Base-by-base conservation (phyloP, 2,888 invertebrate species). In the Mythimna loreyi region DNA sequence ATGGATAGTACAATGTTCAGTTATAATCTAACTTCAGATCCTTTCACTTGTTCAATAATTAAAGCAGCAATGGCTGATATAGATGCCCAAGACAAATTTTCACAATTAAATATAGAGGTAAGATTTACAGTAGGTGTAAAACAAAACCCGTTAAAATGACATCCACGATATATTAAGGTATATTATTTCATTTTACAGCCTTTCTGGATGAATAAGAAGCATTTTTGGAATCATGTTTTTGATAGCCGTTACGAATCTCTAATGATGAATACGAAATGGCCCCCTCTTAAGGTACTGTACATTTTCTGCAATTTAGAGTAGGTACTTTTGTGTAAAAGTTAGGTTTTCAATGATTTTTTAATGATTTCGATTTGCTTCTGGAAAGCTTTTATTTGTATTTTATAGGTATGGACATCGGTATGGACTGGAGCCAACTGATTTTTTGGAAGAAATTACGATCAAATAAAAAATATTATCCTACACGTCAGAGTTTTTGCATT, bases 211-310 rank as follows among this genome's bases (percentile, higher is more conserved):
- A 21, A 21, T 7, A 91, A 89, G 60, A 91, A 84, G 72, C 87
- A 89, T 45, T 95, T 84, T 81, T 95, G 95, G 95, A 92, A 92
- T 78, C 78, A 82, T 36, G 87, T 94, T 64, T 95, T 92, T 74
- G 92, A 95, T 45, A 92, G 90, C 63, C 92, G 95, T 2, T 95
- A 95, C 71, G 94, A 93, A 81, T 87, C 90, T 7, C 79, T 95
- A 11, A 93, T 95, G 94, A 90, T 93, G 79, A 93, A 90, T 80
- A 59, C 89, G 0, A 92, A 90, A 78, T 95, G 95, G 95, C 95
- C 95, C 2, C 84, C 94, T 9, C 82, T 95, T 9, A 92, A 93
- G 86, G 95, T 94, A 87, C 19, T 33, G 21, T 55, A 21, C n/a
- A 33, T 33, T 55, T 50, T 25, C 7, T 25, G 16, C 25, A 7